Conservation (phyloP, 2,888 invertebrate species). For the Tipula helvola region DNA sequence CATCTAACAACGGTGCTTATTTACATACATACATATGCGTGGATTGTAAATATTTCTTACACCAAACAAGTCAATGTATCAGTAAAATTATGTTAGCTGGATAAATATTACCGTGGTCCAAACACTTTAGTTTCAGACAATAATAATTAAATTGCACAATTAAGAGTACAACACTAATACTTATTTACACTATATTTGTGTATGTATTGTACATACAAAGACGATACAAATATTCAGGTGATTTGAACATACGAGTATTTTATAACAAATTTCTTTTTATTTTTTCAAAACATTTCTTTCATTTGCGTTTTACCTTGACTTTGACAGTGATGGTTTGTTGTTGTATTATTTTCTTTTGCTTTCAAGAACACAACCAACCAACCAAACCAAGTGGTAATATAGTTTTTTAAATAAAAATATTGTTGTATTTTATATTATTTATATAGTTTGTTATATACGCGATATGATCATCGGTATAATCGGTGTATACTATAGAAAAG, state of each 20-base stretch:
- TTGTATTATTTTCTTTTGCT: background rate
- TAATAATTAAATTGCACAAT: background rate
- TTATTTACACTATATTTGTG: background rate
- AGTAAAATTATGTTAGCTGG: background rate
- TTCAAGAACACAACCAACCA: background rate
- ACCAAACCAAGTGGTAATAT: background rate
- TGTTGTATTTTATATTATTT: background rate
- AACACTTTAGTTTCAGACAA: background rate
- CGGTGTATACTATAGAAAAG: background rate
- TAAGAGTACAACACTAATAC: background rate
- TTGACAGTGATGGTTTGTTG: background rate
- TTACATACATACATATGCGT: background rate
- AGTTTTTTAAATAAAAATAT: background rate
- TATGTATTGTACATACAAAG: background rate
- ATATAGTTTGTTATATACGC: background rate
- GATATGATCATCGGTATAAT: background rate
- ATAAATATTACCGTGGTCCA: background rate
- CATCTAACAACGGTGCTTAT: background rate
- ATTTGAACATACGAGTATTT: background rate
- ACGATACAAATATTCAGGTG: background rate
- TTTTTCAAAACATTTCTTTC: background rate
- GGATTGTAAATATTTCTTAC: background rate
- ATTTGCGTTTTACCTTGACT: constrained; percentile 7
- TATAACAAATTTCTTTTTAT: background rate
- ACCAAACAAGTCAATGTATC: background rate